Base-by-base conservation (phyloP, 2,888 invertebrate species). In the Sipunculus nudus region DNA sequence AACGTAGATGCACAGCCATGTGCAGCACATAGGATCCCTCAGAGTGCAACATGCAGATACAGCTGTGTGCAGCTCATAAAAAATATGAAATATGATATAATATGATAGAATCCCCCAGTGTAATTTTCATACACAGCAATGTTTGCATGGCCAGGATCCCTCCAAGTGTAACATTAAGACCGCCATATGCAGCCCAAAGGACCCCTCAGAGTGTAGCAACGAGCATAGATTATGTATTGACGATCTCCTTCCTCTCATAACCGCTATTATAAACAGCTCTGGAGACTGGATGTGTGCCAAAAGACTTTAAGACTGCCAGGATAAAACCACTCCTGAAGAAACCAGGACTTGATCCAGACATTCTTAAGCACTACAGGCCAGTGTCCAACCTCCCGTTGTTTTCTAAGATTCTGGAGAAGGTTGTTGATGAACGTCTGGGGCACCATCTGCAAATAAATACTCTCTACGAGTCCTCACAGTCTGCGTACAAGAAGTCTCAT, bases 341-440 rank as follows among this genome's bases (percentile, higher is more conserved):
- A 41, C n/a, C 41, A 41, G 23, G 3, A 41, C 41, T 16, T 16
- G 41, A 41, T 41, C 41, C 41, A 41, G 41, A 41, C 41, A 41
- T 41, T 23, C 41, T 41, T 23, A 43, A 43, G 26, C 43, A 19
- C 43, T 43, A 43, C 43, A n/a, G 43, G 26, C 21, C 21, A 25
- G 19, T 41, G n/a, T 41, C 16, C 16, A 41, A 41, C 41, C n/a
- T 41, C 26, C 43, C 21, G 23, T 43, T 43, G 25, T 25, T 43
- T 43, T 23, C 3, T 43, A 19, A 19, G 2, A 1, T 43, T 23
- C 13, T 41, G 13, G 43, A 8, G 43, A 41, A 41, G 23, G 43
- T 19, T 43, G 19, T 41, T 4, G 6, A 41, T 1, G 26, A 2
- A 43, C n/a, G 21, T 23, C 23, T 43, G 23, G 43, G 26, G 43